These are phyloP conservation scores for Mamestra brassicae DNA, from an alignment of 2,888 invertebrate genomes.

Conservation along the genomic window DNA sequence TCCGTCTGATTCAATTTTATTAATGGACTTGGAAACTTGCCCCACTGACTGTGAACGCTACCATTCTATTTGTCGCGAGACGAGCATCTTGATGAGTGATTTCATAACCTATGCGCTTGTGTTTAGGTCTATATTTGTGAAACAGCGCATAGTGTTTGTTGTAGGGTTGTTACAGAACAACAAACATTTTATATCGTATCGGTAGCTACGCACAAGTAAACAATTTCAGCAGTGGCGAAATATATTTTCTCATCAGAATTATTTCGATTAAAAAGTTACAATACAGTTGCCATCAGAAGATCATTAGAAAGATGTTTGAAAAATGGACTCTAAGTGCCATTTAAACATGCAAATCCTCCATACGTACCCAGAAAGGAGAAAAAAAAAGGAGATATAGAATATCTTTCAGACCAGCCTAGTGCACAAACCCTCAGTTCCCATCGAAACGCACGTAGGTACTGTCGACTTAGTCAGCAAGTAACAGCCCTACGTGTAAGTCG, in stretches of 20 bases:
- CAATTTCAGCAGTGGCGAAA: neutral
- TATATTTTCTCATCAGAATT: neutral
- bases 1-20: constrained; percentile 91
- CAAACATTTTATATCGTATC: constrained; percentile 7
- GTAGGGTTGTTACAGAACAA: constrained; percentile 58
- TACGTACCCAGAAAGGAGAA: neutral
- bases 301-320: too few species aligned
- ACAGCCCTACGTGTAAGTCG: constrained; percentile 55
- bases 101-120: constrained; percentile 74
- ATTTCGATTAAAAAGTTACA: neutral
- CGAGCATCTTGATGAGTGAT: constrained; percentile 78
- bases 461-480: constrained; percentile 11
- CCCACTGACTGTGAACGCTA: constrained; percentile 88
- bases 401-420: neutral
- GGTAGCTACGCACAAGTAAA: neutral
- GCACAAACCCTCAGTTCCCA: neutral
- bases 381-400: too few species aligned
- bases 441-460: neutral
- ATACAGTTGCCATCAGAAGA: neutral
- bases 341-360: neutral
- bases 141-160: constrained; percentile 40
- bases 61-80: constrained; percentile 85
- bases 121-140: constrained; percentile 75
- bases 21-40: constrained; percentile 91
- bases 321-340: neutral